Evolutionary conservation across 2,797 vertebrate genomes (phyloP), one percentile per base, ranked within the genome.

Genomic region (Clarias platycephalus): DNA sequence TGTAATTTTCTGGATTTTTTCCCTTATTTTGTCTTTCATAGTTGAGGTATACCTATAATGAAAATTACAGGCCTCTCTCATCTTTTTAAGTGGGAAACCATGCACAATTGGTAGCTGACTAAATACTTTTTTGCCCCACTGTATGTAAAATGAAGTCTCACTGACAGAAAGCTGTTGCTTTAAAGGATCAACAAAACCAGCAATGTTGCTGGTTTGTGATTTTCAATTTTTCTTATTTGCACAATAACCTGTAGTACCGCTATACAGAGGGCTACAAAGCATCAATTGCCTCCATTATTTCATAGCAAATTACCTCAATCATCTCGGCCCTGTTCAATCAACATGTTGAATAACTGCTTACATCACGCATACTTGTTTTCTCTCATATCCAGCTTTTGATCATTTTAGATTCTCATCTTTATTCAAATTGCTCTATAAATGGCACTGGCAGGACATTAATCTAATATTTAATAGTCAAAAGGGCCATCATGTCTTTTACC

Each of bases 401-500:
- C 3, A 31, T 55, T 75, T 28, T 75, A 55, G 3, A 55, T 75
- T 10, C 22, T 72, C n/a, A 53, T 26, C 2, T 20, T 75, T 4
- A 57, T 74, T 55, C 10, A 37, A 26, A 26, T 77, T 77, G 9
- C 34, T 8, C 44, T 12, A 44, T 44, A 44, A 44, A 26, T n/a
- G 15, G 18, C 60, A 40, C 5, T 12, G 18, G 24, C 1, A 58
- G 20, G 28, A 44, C 31, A 62, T 2, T 7, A n/a, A 34, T 44
- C 53, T 6, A 40, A 26, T 37, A 64, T 3, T 18, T 40, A 20
- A 34, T 53, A 57, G 16, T 12, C 13, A 28, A 34, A 67, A n/a
- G 9, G 64, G n/a, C 28, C 16, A 6, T 24, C 31, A 40, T 20
- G n/a, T 13, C 58, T 64, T 34, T 84, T 81, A 91, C 90, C 89